Conservation (phyloP, 2,113 vertebrate species). For the Microtus pennsylvanicus region DNA sequence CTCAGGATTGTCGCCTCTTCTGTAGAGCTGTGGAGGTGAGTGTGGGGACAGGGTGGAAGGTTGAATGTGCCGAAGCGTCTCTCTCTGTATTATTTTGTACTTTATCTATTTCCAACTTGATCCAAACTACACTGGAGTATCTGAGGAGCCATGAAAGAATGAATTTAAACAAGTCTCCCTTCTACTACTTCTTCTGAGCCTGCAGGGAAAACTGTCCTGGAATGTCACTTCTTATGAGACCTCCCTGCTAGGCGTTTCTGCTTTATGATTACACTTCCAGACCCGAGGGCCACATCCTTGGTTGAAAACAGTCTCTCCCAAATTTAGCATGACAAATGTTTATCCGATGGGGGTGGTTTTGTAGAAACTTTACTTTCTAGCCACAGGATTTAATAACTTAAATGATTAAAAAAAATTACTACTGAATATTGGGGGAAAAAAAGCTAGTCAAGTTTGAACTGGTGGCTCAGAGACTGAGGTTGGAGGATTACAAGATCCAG, state of each 20-base stretch:
- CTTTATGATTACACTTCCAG: neutral
- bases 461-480: neutral
- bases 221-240: neutral
- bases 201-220: neutral
- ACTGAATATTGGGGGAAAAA: neutral
- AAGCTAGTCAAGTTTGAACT: neutral
- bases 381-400: neutral
- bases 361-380: neutral
- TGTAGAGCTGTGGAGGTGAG: neutral
- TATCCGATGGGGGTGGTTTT: neutral
- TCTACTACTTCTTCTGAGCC: neutral
- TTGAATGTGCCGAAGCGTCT: neutral
- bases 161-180: neutral
- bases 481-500: neutral
- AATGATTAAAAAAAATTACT: neutral
- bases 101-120: neutral
- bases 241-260: neutral
- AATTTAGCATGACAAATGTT: neutral
- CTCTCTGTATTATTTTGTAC: neutral
- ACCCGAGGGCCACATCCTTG: neutral
- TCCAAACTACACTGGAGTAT: neutral
- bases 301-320: neutral
- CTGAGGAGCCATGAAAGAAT: neutral
- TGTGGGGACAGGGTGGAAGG: too few species aligned
- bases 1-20: neutral